Evolutionary conservation across 2,888 invertebrate species (phyloP), one percentile per base, ranked within the genome.

Genomic region (Chirona hameri): DNA sequence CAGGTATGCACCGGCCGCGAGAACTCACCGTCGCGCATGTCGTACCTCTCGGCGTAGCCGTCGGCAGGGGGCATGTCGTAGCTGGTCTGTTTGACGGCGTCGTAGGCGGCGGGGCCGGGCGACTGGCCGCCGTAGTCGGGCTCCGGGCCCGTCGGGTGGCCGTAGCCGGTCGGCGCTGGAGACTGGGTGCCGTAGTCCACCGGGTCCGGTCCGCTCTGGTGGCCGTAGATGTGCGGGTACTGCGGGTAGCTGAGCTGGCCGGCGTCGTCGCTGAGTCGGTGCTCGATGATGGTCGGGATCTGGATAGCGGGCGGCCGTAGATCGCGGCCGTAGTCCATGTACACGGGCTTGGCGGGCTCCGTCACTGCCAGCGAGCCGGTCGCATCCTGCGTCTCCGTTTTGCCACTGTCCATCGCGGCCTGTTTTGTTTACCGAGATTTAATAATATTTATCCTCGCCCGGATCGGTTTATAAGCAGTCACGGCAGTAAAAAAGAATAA

Each of bases 271-370:
- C 76, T 15, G 24, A 52, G 3, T 24, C 79, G 79, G 52, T 79
- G 79, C 79, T 79, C 79, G 52, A 79, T 79, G 52, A 79, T 79
- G 79, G 79, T 79, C 15, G 79, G 79, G 48, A 79, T 79, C 52
- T 79, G 79, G 48, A 79, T 79, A 52, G 79, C 79, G 24, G 21
- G 46, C 27, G 79, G 79, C 2, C 79, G 79, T 27, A 76, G 31
- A 18, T 76, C 76, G 76, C 76, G 76, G 76, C 76, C 24, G 76
- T 76, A 76, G 76, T 76, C 39, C 76, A 76, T 76, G 39, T 39
- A 76, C 21, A 39, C 21, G 2, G 76, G 39, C 76, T 76, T 76
- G 76, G 48, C 12, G 9, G 48, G 48, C 48, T 48, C 39, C 39
- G 39, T 9, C 21, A 39, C 27, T 39, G 76, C 31, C 39, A 29